Evolutionary conservation across 2,797 vertebrate species (phyloP).

Genomic region (Cuniculus paca): DNA sequence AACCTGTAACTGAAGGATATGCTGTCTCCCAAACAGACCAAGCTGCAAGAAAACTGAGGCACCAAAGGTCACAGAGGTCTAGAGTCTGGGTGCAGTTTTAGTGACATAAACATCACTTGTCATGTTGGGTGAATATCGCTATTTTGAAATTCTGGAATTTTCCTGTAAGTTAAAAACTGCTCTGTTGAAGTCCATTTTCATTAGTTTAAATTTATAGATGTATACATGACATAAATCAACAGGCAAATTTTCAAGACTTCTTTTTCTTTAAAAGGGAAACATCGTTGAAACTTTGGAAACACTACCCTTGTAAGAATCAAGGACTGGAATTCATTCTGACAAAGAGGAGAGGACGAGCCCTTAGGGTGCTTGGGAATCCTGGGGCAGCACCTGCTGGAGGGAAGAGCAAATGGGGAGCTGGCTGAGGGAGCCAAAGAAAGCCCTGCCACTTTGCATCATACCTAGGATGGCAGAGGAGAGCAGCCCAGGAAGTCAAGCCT

Average conservation of each 20-base stretch:
- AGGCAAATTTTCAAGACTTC: background rate
- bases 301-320: background rate
- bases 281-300: background rate
- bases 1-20: background rate
- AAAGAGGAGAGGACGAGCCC: constrained; percentile 45
- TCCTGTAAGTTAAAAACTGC: constrained; percentile 24
- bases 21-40: background rate
- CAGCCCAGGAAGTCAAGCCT: background rate
- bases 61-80: background rate
- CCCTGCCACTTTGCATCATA: background rate
- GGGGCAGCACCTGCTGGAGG: background rate
- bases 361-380: background rate
- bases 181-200: constrained; percentile 10
- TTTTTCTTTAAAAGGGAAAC: constrained; percentile 17
- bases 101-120: background rate
- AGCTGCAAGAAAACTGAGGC: background rate
- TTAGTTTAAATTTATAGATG: background rate
- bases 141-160: constrained; percentile 34
- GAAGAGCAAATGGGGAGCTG: background rate
- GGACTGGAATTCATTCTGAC: background rate
- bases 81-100: background rate
- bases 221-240: background rate
- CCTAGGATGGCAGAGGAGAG: background rate
- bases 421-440: background rate
- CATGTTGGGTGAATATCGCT: background rate